A percentile compares a stretch with the other conserved stretches of the same genome.
phyloP scores from a whole-genome alignment of 35 echinoderm and acorn worm species.

The Ophioderma brevispina region DNA sequence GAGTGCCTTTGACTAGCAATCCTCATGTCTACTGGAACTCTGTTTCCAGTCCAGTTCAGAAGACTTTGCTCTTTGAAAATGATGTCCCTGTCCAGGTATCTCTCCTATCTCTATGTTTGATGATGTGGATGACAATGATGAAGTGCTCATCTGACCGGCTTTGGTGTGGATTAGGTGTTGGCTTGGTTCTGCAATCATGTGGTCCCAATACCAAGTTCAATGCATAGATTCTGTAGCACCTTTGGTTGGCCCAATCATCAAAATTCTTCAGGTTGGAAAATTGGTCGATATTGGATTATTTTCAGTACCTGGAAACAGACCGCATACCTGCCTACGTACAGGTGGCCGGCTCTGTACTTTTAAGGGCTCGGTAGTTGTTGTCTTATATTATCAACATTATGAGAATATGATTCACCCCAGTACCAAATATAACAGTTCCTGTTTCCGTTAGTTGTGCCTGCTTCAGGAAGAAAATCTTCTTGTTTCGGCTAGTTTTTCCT shows the following conservation, averaged over 20 bases:
- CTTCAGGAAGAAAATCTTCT: slow-evolving; percentile 18
- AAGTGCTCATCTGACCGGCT: background rate
- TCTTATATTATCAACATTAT: background rate
- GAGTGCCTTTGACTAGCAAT: background rate
- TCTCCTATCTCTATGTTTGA: background rate
- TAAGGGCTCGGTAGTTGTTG: background rate
- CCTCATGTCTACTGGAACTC: background rate
- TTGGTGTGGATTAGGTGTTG: background rate
- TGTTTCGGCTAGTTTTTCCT: slow-evolving; percentile 29
- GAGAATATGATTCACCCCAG: background rate
- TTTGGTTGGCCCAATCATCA: background rate
- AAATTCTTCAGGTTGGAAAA: slow-evolving; percentile 24
- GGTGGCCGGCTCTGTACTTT: background rate
- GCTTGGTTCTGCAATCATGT: background rate
- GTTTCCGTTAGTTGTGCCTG: slow-evolving; percentile 10
- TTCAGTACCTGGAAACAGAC: background rate
- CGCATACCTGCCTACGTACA: background rate
- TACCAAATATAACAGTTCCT: background rate
- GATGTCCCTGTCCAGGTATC: background rate
- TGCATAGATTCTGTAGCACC: background rate
- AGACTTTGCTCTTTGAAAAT: background rate
- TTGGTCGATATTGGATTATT: slow-evolving; percentile 2
- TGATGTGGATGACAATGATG: background rate
- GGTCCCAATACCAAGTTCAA: background rate
- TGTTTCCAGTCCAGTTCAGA: background rate